Evolutionary conservation across 2,888 invertebrate species (phyloP).

Genomic region (Epinotia nisella): DNA sequence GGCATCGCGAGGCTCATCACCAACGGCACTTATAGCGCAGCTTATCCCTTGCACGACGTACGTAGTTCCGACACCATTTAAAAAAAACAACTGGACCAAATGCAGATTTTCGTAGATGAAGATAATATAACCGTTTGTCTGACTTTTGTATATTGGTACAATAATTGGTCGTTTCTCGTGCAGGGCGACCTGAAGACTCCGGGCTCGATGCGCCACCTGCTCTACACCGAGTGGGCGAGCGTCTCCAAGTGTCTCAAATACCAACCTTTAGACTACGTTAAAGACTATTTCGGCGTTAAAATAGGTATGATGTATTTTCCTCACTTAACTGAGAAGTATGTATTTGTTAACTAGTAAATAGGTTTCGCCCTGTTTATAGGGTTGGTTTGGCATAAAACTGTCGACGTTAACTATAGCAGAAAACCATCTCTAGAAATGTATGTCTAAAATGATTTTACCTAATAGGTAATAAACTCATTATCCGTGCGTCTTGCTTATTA

Average conservation of each 20-base stretch:
- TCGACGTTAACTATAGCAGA: neutral
- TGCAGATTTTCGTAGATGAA: no score
- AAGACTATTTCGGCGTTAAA: conserved; percentile 96
- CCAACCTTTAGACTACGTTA: conserved; percentile 95
- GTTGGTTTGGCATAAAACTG: neutral
- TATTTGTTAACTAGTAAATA: neutral
- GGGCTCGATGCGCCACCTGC: conserved; percentile 89
- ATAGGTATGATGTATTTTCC: conserved; percentile 83
- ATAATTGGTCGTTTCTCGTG: no score
- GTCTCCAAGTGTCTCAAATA: conserved; percentile 91
- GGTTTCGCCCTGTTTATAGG: neutral
- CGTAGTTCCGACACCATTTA: conserved; percentile 57
- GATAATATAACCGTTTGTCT: no score
- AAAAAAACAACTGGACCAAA: no score
- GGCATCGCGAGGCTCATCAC: conserved; percentile 91
- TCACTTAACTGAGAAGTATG: neutral
- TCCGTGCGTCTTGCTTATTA: neutral
- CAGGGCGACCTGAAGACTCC: conserved; percentile 89
- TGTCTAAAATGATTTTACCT: neutral
- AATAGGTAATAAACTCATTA: neutral
- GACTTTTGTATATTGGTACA: no score
- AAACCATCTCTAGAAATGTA: neutral
- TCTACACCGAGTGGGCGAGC: conserved; percentile 93
- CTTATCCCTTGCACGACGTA: conserved; percentile 95
- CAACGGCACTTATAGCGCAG: conserved; percentile 90